Percentiles rank a stretch among this genome's conserved stretches.
These are phyloP conservation scores for Phylloscopus whistleri DNA, from an alignment of 2,113 vertebrate genomes.

Conservation along the genomic window DNA sequence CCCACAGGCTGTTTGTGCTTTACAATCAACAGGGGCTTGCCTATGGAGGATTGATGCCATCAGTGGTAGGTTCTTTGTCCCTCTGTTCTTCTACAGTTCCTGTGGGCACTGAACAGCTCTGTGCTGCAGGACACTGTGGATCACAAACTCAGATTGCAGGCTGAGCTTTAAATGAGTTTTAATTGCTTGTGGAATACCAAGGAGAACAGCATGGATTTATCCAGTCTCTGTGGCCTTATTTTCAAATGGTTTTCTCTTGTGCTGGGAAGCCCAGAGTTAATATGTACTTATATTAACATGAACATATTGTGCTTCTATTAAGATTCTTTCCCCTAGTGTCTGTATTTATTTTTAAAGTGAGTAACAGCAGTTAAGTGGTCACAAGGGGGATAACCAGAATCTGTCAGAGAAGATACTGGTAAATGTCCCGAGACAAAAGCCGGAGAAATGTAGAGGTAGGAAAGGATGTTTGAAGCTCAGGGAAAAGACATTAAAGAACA, in stretches of 20 bases:
- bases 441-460: background rate
- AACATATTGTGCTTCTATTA: constrained; percentile 7
- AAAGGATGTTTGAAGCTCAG: background rate
- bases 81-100: accelerated
- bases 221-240: background rate
- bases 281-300: background rate
- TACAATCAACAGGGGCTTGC: background rate
- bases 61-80: background rate
- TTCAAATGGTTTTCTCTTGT: background rate
- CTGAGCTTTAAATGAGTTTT: background rate
- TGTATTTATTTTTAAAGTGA: background rate
- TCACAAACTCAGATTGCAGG: background rate
- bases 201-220: background rate
- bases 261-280: background rate
- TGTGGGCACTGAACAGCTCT: background rate
- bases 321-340: background rate
- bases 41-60: background rate
- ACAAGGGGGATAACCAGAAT: background rate
- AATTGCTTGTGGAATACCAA: background rate
- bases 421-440: background rate
- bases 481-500: background rate
- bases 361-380: background rate
- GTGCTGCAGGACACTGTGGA: background rate
- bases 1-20: background rate
- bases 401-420: background rate